Evolutionary conservation across 2,797 vertebrate genomes (phyloP), one percentile per base, ranked within the genome.

Genomic region (Graptemys geographica): DNA sequence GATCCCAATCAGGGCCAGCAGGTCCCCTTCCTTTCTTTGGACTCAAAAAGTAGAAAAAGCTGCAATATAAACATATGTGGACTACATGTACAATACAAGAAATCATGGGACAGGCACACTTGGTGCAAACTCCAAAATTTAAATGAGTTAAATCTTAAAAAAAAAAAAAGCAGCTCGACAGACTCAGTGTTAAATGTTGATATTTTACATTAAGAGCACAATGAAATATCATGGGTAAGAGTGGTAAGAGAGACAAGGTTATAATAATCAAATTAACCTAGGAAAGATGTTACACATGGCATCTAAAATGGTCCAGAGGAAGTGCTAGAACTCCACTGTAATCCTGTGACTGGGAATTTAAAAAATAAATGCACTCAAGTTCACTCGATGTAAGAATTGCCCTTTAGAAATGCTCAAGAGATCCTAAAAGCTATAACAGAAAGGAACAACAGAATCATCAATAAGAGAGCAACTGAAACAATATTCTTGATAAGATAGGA

Each of bases 321-420:
- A 1, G 28, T 83, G 84, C 3, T 90, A 31, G 31, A 47, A 56
- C 53, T 41, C 74, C 51, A 56, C 37, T 21, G 49, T 41, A 37
- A 51, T 31, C n/a, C 84, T 72, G 27, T 28, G 16, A 23, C 56
- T 27, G 51, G 52, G 27, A 37, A 15, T 41, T 55, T 37, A 55
- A n/a, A 1, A 33, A 79, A 1, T 0, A 0, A 9, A 37, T 31
- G 2, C 2, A 84, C 21, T 5, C 0, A 3, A 28, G 3, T 59
- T 53, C 84, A 79, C 31, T 74, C 76, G 76, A 6, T 47, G 28
- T 82, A 81, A 93, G 84, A 18, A 1, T 76, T 53, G 4, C 1
- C 72, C 88, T 88, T 49, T 65, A 53, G 27, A 65, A 18, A 65
- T 3, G 3, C 83, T 92, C 47, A 88, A 81, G 55, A 83, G 4